Conservation (phyloP, 2,888 invertebrate species). For the Sesamia inferens region DNA sequence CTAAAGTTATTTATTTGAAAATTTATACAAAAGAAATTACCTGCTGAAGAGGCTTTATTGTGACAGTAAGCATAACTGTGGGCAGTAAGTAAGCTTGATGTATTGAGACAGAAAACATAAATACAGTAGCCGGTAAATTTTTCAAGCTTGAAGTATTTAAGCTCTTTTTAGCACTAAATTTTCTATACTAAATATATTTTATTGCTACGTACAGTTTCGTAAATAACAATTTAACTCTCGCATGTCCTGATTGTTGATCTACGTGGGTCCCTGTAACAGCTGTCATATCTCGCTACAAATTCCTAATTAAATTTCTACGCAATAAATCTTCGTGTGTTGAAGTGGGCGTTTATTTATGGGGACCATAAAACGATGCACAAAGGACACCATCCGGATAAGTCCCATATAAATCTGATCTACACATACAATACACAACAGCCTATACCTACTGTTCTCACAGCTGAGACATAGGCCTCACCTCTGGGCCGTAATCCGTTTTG, state of each 20-base stretch:
- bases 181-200: slow-evolving; percentile 8
- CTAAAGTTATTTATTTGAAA: slow-evolving; percentile 21
- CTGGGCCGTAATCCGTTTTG: not conserved
- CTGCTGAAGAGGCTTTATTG: slow-evolving; percentile 14
- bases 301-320: slow-evolving; percentile 79
- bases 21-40: slow-evolving; percentile 18
- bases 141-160: slow-evolving; percentile 26
- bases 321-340: slow-evolving; percentile 71
- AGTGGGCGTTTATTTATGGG: slow-evolving; percentile 82
- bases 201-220: slow-evolving; percentile 8
- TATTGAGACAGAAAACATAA: slow-evolving; percentile 19
- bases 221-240: slow-evolving; percentile 27
- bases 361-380: slow-evolving; percentile 81
- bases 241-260: slow-evolving; percentile 39
- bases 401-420: slow-evolving; percentile 69
- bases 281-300: slow-evolving; percentile 70
- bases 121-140: slow-evolving; percentile 36
- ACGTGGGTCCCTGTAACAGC: slow-evolving; percentile 57
- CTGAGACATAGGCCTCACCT: not conserved
- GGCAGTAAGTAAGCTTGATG: slow-evolving; percentile 34
- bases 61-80: slow-evolving; percentile 8
- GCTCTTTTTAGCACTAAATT: slow-evolving; percentile 23
- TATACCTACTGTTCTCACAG: not conserved
- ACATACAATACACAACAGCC: not conserved
- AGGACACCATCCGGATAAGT: slow-evolving; percentile 75